Base-by-base conservation (phyloP, 1,140 invertebrate genomes). In the Brachionus sp. region DNA sequence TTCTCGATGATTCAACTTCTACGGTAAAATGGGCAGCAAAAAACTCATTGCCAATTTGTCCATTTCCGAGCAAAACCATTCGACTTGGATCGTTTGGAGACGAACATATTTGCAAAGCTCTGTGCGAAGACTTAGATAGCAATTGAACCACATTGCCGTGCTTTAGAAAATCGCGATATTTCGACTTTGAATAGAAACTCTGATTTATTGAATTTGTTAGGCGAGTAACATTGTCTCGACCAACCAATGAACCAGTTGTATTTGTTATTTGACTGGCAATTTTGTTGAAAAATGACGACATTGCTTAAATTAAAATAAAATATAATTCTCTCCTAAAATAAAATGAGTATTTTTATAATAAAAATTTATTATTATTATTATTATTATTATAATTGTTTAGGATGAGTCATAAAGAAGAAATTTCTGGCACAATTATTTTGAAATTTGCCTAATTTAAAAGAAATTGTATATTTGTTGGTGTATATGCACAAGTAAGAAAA, bases 271-370 rank as follows among this genome's bases (percentile, higher is more conserved):
- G 29, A 13, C 33, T 80, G 16, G 77, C 77, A 37, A 80, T 16
- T 80, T 80, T 80, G 50, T 80, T 80, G 4, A 80, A 35, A 44
- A 80, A 80, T 39, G 77, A 80, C 16, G 77, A 57, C 77, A 80
- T 80, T 53, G 19, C 29, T 53, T 10, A 46, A 29, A 39, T 44
- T 77, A 29, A 57, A 57, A 57, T 77, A 39, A 77, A 77, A 13
- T 68, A 35, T 68, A 35, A 35, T 66, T 57, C 29, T 29, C 29
- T 29, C 29, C 3, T 3, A 42, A 13, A 42, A 42, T 42, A 42
- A 42, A 42, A 42, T 42, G 12, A 42, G 39, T 5, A 5, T 66
- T 68, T 68, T 68, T 68, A 68, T 68, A 35, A 35, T 68, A 68
- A 68, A 57, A 57, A 57, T 50, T 50, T 50, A 57, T 57, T 16